phyloP scores from a whole-genome alignment of 2,797 vertebrate species.

The Xenops minutus region DNA sequence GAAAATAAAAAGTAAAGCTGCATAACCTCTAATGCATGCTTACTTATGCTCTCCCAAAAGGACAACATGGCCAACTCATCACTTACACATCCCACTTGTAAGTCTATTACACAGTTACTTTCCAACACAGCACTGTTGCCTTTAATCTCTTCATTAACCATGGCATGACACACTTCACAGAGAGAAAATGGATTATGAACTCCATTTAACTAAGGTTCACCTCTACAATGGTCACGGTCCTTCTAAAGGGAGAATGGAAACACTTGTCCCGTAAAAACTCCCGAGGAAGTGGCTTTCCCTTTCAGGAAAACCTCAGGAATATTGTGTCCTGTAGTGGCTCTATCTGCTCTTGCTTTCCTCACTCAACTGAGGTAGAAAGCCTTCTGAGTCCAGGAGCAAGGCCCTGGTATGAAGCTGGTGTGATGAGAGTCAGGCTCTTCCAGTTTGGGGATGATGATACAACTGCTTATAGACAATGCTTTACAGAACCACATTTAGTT shows the following conservation, averaged over 20 bases:
- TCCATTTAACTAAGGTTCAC: background rate
- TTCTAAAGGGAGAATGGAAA: background rate
- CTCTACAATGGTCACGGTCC: background rate
- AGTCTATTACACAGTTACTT: background rate
- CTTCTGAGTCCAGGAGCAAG: accelerated
- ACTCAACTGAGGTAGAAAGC: background rate
- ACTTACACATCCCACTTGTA: background rate
- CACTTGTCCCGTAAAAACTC: background rate
- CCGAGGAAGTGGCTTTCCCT: background rate
- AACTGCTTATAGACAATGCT: background rate
- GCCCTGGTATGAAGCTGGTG: background rate
- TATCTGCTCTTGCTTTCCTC: background rate
- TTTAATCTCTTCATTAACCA: background rate
- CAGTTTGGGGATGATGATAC: background rate
- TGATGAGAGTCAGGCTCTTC: background rate
- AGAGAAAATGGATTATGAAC: background rate
- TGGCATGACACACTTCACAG: background rate
- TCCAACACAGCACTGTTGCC: background rate
- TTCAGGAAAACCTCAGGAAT: background rate
- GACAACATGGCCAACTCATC: background rate
- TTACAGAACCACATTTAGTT: background rate
- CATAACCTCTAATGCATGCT: background rate
- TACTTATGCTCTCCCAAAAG: background rate
- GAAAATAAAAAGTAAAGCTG: background rate
- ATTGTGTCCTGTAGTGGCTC: background rate